Conservation (phyloP, 1,140 invertebrate species). For the Calycopis cecrops region DNA sequence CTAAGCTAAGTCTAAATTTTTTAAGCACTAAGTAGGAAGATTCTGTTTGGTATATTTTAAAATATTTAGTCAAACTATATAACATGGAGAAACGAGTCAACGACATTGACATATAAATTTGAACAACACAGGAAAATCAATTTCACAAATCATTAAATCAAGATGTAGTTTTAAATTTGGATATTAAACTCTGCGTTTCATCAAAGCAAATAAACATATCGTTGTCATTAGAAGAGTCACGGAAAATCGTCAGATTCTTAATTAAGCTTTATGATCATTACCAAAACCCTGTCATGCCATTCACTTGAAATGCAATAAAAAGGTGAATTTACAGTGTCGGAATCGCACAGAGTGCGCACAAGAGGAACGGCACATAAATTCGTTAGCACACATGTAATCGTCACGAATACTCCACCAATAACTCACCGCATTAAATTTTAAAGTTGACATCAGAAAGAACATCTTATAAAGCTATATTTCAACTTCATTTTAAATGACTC, state of each 20-base stretch:
- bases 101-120: too few species aligned
- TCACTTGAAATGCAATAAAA: constrained; percentile 60
- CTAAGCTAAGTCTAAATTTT: too few species aligned
- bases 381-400: constrained; percentile 66
- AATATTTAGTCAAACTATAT: too few species aligned
- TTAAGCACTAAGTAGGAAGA: too few species aligned
- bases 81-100: too few species aligned
- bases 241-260: neutral
- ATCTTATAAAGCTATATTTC: constrained; percentile 66
- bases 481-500: constrained; percentile 50
- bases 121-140: too few species aligned
- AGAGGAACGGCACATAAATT: constrained; percentile 65
- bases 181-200: too few species aligned
- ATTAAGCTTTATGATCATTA: constrained; percentile 41
- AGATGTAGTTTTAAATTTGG: too few species aligned
- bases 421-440: constrained; percentile 67
- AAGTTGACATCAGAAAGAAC: constrained; percentile 73
- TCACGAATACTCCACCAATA: constrained; percentile 59
- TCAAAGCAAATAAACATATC: neutral
- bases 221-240: too few species aligned
- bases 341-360: constrained; percentile 49
- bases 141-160: too few species aligned
- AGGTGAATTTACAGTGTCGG: constrained; percentile 53
- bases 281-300: constrained; percentile 44
- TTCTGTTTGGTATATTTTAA: too few species aligned